Evolutionary conservation across 2,797 vertebrate genomes (phyloP).

Genomic region (Myotis pilosus): DNA sequence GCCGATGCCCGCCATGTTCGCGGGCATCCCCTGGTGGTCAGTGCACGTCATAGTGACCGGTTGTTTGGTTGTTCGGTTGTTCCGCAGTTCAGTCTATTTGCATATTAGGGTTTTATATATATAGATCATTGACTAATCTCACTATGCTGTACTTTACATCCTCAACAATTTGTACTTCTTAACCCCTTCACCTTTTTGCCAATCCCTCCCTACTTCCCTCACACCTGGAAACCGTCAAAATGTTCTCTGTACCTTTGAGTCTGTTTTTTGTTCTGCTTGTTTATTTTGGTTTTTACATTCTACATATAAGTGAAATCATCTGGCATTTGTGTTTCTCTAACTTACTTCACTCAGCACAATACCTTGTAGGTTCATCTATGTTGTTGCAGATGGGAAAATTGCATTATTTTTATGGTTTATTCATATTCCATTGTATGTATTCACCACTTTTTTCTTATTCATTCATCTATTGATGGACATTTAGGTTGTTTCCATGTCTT

Average conservation of each 20-base stretch:
- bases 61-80: no score
- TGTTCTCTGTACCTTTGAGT: neutral
- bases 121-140: neutral
- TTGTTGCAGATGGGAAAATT: neutral
- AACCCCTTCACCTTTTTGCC: neutral
- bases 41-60: no score
- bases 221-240: neutral
- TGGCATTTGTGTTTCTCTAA: neutral
- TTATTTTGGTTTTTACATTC: neutral
- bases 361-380: neutral
- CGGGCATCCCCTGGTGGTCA: no score
- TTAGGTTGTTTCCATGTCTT: neutral
- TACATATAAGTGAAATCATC: neutral
- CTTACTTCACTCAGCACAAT: neutral
- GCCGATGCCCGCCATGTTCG: no score
- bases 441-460: neutral
- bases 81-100: no score
- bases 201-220: no score
- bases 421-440: neutral
- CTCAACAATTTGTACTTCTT: neutral
- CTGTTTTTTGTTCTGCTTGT: neutral
- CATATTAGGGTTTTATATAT: no score
- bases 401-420: neutral
- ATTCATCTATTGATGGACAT: neutral
- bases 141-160: neutral